Conservation (phyloP, 2,113 vertebrate genomes). For the Recurvirostra avosetta region DNA sequence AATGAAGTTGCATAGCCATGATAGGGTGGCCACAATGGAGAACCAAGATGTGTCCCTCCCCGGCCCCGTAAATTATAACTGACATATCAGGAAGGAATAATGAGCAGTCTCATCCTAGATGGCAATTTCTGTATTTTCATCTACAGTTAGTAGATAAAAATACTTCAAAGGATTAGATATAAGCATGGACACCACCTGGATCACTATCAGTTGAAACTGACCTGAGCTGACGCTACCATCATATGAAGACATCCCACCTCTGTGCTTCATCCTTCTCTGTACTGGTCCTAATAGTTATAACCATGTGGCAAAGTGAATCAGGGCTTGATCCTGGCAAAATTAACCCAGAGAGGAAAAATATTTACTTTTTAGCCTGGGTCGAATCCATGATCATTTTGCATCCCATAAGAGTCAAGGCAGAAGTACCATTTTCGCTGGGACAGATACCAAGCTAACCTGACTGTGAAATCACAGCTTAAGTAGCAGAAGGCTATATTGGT, state of each 20-base stretch:
- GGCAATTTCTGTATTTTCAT: not conserved
- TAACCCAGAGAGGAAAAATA: not conserved
- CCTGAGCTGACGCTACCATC: not conserved
- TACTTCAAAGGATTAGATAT: not conserved
- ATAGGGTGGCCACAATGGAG: accelerated
- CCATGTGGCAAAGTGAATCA: not conserved
- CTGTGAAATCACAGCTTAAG: not conserved
- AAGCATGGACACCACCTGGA: not conserved
- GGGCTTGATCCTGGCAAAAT: not conserved
- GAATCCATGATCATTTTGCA: not conserved
- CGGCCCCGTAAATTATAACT: not conserved
- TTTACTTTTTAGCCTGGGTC: not conserved
- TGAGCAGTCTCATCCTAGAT: not conserved
- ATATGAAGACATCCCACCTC: not conserved
- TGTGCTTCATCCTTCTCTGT: not conserved
- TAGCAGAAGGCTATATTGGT: not conserved
- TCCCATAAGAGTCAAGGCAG: not conserved
- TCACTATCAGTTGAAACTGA: not conserved
- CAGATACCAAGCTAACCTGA: not conserved
- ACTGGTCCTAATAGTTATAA: not conserved
- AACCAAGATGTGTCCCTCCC: not conserved
- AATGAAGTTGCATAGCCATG: not conserved
- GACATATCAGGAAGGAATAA: not conserved
- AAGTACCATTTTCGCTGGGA: not conserved
- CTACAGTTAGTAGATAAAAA: not conserved